phyloP scores from a whole-genome alignment of 2,113 vertebrate genomes.

The Apteryx owenii region DNA sequence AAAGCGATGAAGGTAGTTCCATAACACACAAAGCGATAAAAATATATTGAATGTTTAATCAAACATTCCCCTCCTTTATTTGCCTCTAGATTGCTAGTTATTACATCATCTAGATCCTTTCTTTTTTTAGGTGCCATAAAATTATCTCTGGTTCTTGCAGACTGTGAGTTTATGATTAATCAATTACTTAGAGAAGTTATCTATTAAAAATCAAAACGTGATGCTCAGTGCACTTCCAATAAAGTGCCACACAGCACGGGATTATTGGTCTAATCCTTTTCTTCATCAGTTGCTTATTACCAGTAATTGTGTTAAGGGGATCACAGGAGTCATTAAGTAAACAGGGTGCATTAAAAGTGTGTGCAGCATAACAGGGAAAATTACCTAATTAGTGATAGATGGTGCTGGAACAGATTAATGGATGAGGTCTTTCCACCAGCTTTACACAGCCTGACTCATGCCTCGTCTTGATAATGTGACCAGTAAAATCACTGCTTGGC shows the following conservation, averaged over 20 bases:
- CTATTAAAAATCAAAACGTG: conserved; percentile 56
- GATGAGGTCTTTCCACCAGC: not conserved
- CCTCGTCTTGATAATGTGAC: not conserved
- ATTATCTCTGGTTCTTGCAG: conserved; percentile 51
- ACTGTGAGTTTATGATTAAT: conserved; percentile 70
- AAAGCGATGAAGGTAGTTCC: not conserved
- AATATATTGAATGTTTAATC: conserved; percentile 59
- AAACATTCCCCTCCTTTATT: conserved; percentile 44
- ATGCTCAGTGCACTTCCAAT: not conserved
- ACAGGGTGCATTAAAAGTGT: conserved; percentile 40
- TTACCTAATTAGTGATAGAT: conserved; percentile 43
- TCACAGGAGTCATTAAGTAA: conserved; percentile 56
- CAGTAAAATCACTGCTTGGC: not conserved
- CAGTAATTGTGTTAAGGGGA: conserved; percentile 49
- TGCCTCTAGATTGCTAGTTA: conserved; percentile 30
- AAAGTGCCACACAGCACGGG: conserved; percentile 3
- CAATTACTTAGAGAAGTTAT: conserved; percentile 65
- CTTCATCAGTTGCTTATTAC: conserved; percentile 34
- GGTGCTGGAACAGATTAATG: conserved; percentile 8
- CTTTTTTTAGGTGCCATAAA: conserved; percentile 30
- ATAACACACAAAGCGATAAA: not conserved
- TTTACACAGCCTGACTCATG: not conserved
- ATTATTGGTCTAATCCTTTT: conserved; percentile 42
- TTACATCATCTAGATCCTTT: conserved; percentile 41
- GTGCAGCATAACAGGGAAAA: not conserved